Evolutionary conservation across 2,888 invertebrate species (phyloP), one percentile per base, ranked within the genome.

Genomic region (Tupiocoris notatus): DNA sequence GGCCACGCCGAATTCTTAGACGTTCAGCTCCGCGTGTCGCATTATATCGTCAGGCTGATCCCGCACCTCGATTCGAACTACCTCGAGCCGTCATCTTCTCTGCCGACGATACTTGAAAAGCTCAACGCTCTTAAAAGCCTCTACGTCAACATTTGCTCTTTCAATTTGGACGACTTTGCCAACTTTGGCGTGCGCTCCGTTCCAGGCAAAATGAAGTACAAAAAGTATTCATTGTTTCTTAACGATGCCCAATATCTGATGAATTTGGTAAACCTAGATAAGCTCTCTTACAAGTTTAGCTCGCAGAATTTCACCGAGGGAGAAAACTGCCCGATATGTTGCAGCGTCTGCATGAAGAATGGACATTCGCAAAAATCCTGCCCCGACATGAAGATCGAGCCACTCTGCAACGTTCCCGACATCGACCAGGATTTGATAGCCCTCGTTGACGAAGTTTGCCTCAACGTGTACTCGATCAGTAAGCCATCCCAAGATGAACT

Each of bases 331-430:
- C 83, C 84, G 2, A 81, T 84, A 16, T 82, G 85, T 25, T 87
- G 87, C 81, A 82, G 83, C 59, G 81, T 85, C 22, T 88, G 87
- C 82, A 84, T 85, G 77, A 82, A 83, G 75, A 84, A 85, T 71
- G 87, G 86, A 6, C 88, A 88, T 81, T 80, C 84, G 21, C 84
- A 84, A 79, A 81, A 81, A 57, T 81, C 83, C 57, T 88, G 88
- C 80, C 86, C 86, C 0, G 86, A 86, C 25, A 86, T 86, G 78
- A 82, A 82, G 1, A 81, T 87, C 6, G 86, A 86, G 20, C 57
- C 57, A 22, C 0, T 64, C 23, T 54, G 23, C 12, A 68, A 61
- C 2, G 18, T 68, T 39, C 61, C 58, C 0, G 24, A 66, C 9
- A 57, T 78, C 7, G 76, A 78, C 23, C 1, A 57, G 12, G 75